Evolutionary conservation across 2,113 vertebrate genomes (phyloP).

Genomic region (Oncorhynchus masou): DNA sequence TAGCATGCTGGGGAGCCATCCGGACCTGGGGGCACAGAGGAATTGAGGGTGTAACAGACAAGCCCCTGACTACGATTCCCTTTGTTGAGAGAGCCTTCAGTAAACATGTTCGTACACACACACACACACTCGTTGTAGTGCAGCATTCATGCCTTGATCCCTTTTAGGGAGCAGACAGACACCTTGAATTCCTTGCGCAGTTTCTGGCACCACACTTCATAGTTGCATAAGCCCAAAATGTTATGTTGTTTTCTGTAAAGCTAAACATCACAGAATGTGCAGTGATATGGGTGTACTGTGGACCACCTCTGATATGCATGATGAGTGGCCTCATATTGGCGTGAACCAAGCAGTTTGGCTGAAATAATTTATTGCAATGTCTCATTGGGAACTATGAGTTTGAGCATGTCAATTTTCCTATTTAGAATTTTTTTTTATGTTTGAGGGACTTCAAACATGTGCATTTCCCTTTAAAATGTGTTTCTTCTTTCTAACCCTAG

Average conservation of each 20-base stretch:
- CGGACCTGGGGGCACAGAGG: neutral
- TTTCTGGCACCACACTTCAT: neutral
- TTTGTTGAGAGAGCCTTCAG: neutral
- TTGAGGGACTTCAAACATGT: no score
- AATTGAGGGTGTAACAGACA: neutral
- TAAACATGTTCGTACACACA: neutral
- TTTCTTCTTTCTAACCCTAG: constrained; percentile 63
- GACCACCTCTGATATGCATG: no score
- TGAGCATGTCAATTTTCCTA: neutral
- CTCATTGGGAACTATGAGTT: neutral
- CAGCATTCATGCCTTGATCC: neutral
- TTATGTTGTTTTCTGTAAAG: neutral
- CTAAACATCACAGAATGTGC: no score
- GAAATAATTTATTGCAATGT: no score
- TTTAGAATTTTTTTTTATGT: no score
- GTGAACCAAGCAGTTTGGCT: no score
- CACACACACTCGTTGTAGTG: neutral
- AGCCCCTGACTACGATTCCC: neutral
- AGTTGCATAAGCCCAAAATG: neutral
- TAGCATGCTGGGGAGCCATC: neutral
- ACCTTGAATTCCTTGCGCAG: neutral
- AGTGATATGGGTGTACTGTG: no score
- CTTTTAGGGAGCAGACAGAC: neutral
- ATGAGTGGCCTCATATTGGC: no score
- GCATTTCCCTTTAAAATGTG: constrained; percentile 36